phyloP scores from a whole-genome alignment of 2,797 vertebrate species.

The Myotis daubentonii region DNA sequence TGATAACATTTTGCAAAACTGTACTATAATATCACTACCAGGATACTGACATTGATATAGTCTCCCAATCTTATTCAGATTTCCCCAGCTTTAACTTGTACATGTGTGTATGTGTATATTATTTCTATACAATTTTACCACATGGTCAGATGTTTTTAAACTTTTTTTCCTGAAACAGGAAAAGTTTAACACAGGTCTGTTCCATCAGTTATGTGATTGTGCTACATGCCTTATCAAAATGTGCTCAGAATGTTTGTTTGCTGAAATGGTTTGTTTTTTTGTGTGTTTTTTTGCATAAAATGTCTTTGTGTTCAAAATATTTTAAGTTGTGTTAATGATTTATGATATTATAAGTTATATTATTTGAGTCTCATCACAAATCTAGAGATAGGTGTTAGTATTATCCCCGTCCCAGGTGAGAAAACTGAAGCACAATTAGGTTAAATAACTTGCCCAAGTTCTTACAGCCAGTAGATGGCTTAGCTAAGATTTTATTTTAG shows the following conservation, averaged over 20 bases:
- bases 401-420: not conserved
- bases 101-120: not conserved
- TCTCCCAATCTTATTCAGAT: not conserved
- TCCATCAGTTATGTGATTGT: not conserved
- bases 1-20: not conserved
- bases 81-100: not conserved
- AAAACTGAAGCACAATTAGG: not conserved
- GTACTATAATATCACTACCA: not conserved
- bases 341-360: not conserved
- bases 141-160: not conserved
- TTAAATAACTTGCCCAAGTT: not conserved
- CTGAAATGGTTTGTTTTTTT: not conserved
- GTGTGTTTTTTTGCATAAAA: constrained; percentile 3
- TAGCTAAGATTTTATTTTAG: not conserved
- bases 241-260: not conserved
- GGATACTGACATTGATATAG: not conserved
- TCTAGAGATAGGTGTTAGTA: not conserved
- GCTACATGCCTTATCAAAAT: not conserved
- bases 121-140: not conserved
- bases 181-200: not conserved
- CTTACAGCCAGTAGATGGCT: not conserved
- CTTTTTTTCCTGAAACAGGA: not conserved
- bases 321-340: not conserved
- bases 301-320: not conserved
- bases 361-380: constrained; percentile 31